These are phyloP conservation scores for Gastrophryne carolinensis DNA, from an alignment of 2,797 vertebrate genomes.

Conservation along the genomic window DNA sequence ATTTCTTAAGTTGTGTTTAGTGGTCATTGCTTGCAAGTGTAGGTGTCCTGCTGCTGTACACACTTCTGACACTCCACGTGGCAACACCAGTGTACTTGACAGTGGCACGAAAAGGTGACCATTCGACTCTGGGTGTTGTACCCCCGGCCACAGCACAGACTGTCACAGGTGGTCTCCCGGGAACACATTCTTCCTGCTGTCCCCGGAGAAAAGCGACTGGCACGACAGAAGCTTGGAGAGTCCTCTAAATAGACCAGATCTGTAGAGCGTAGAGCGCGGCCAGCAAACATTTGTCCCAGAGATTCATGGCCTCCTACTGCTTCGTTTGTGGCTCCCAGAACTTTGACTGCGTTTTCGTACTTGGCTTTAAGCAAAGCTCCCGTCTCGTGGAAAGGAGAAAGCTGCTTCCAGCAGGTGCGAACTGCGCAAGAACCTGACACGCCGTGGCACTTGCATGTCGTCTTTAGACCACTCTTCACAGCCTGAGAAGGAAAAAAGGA, in stretches of 20 bases:
- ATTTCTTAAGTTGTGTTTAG: neutral
- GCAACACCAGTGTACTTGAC: conserved; percentile 98
- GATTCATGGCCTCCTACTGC: conserved; percentile 81
- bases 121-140: conserved; percentile 92
- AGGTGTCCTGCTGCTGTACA: conserved; percentile 88
- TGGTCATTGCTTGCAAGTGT: conserved; percentile 86
- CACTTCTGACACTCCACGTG: conserved; percentile 97
- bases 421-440: conserved; percentile 95
- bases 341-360: conserved; percentile 83
- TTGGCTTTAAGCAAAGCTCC: conserved; percentile 88
- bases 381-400: conserved; percentile 91
- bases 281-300: conserved; percentile 57
- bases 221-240: conserved; percentile 93
- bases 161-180: conserved; percentile 90
- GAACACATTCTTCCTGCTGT: conserved; percentile 85
- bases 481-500: conserved; percentile 74
- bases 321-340: conserved; percentile 87
- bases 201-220: conserved; percentile 88
- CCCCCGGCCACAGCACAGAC: conserved; percentile 92
- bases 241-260: conserved; percentile 94
- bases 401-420: conserved; percentile 97
- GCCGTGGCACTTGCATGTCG: conserved; percentile 96
- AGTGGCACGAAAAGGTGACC: conserved; percentile 92
- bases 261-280: conserved; percentile 69
- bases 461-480: conserved; percentile 93